Conservation (phyloP, 2,797 vertebrate species). For the Liparis tanakae region DNA sequence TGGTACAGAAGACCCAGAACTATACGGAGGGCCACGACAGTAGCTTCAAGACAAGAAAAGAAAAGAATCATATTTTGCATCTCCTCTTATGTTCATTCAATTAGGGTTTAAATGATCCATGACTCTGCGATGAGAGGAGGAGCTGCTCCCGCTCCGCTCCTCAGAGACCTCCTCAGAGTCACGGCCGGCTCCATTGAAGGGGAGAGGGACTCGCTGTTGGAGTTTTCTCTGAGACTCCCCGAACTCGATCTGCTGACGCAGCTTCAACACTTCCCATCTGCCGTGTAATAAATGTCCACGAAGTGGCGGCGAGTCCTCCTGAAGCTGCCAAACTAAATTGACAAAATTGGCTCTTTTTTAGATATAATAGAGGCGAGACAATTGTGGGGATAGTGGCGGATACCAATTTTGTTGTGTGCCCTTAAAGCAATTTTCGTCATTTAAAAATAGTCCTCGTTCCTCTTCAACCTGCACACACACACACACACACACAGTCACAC, state of each 20-base stretch:
- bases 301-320: slow-evolving; percentile 53
- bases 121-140: slow-evolving; percentile 65
- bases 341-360: slow-evolving; percentile 69
- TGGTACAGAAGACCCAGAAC: too few relatives aligned
- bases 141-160: slow-evolving; percentile 57
- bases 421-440: slow-evolving; percentile 69
- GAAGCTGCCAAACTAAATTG: slow-evolving; percentile 67
- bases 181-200: slow-evolving; percentile 57
- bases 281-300: slow-evolving; percentile 53
- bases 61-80: slow-evolving; percentile 17
- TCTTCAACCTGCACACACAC: slow-evolving; percentile 37
- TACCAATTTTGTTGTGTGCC: slow-evolving; percentile 64
- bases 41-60: background rate
- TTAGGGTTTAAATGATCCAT: slow-evolving; percentile 64
- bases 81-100: slow-evolving; percentile 34
- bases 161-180: slow-evolving; percentile 23
- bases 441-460: slow-evolving; percentile 59
- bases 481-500: slow-evolving; percentile 10
- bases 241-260: slow-evolving; percentile 44
- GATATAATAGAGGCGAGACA: slow-evolving; percentile 50
- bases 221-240: slow-evolving; percentile 30
- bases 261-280: slow-evolving; percentile 35
- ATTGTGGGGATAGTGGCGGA: slow-evolving; percentile 54
- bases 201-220: slow-evolving; percentile 32
- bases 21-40: background rate